phyloP scores from a whole-genome alignment of 30 jellyfish, hydroid and myxozoan species.

The Rhopilema esculentum region DNA sequence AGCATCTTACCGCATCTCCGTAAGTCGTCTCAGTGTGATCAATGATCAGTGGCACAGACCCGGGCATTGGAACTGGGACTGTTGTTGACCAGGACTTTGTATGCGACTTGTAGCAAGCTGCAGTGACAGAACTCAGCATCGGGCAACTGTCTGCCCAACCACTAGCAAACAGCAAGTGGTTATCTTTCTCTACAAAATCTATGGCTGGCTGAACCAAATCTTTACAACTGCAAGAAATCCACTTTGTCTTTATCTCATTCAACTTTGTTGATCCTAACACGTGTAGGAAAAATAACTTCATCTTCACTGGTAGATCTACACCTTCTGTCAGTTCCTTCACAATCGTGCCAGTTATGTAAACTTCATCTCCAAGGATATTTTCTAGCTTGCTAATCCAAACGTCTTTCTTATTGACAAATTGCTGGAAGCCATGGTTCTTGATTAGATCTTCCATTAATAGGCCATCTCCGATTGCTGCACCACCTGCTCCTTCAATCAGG shows the following conservation, averaged over 20 bases:
- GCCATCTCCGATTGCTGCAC: conserved; percentile 28
- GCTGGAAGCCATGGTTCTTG: conserved; percentile 49
- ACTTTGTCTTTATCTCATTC: conserved; percentile 14
- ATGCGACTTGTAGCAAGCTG: conserved; percentile 47
- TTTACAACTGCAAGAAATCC: conserved; percentile 22
- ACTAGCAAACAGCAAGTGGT: neutral
- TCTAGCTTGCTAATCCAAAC: conserved; percentile 46
- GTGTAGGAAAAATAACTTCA: conserved; percentile 34
- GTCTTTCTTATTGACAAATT: conserved; percentile 17
- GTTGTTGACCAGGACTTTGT: conserved; percentile 29
- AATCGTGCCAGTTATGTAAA: conserved; percentile 42
- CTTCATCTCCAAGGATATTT: conserved; percentile 39
- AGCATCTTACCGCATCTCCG: conserved; percentile 49
- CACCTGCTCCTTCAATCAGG: neutral
- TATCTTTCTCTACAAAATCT: conserved; percentile 22
- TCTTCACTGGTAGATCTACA: conserved; percentile 29
- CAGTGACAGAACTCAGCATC: neutral
- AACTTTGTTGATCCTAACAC: conserved; percentile 41
- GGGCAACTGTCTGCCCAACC: conserved; percentile 49
- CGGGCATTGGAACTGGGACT: neutral
- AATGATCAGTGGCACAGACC: neutral
- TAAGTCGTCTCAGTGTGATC: conserved; percentile 26
- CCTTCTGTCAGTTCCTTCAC: conserved; percentile 43
- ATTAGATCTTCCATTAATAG: conserved; percentile 31
- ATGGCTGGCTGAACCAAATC: conserved; percentile 29